A percentile compares a stretch with the other conserved stretches of the same genome.
Evolutionary conservation across 1,140 invertebrate genomes (phyloP).

Genomic region (Callitettix versicolor): DNA sequence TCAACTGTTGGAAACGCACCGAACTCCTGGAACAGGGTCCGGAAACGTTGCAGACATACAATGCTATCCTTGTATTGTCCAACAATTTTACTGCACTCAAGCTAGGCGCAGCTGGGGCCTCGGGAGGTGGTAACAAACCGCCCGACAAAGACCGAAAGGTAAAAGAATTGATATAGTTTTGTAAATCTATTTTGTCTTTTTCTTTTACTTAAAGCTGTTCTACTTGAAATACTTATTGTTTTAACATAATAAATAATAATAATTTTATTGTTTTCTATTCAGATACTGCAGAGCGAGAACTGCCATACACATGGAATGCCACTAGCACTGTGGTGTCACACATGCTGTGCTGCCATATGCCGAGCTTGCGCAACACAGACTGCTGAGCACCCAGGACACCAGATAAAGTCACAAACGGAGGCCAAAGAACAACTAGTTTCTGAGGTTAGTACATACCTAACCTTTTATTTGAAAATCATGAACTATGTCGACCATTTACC

Average conservation of each 20-base stretch:
- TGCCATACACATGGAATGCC: conserved; percentile 63
- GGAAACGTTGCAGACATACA: conserved; percentile 53
- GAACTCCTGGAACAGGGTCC: conserved; percentile 47
- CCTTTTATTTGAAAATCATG: not conserved
- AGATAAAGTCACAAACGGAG: conserved; percentile 53
- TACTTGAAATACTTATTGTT: no score
- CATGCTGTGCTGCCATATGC: conserved; percentile 52
- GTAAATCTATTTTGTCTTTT: no score
- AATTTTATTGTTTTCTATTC: no score
- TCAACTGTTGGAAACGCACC: conserved; percentile 55
- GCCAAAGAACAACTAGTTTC: conserved; percentile 52
- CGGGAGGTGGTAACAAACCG: conserved; percentile 27
- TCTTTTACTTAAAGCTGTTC: no score
- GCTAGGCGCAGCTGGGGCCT: conserved; percentile 17
- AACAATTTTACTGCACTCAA: conserved; percentile 25
- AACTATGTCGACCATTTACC: no score
- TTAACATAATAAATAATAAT: no score
- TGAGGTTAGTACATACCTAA: conserved; percentile 37
- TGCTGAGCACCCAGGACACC: conserved; percentile 51
- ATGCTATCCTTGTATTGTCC: conserved; percentile 39
- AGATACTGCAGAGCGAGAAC: conserved; percentile 38
- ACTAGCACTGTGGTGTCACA: conserved; percentile 56
- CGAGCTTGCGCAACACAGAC: conserved; percentile 51
- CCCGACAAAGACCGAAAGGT: conserved; percentile 42
- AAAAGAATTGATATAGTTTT: no score